Base-by-base conservation (phyloP, 2,113 vertebrate genomes). In the Antechinus stuartii region DNA sequence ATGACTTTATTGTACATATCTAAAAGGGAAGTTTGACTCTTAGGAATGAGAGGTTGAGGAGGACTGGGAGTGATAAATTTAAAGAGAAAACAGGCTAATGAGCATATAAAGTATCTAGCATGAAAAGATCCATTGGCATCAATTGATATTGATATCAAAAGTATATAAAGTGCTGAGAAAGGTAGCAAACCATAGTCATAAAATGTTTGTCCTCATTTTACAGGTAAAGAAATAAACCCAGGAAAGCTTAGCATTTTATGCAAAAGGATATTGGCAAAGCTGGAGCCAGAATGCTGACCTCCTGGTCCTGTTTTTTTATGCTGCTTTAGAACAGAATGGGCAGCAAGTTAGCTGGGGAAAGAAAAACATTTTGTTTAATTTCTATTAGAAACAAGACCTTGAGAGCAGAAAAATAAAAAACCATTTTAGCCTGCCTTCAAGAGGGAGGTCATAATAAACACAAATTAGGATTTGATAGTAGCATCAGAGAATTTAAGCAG, bases 21-120 rank as follows among this genome's bases (percentile, higher is more conserved):
- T 84, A n/a, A 61, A 56, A 95, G 95, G 92, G 53, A 92, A 50
- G 24, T 11, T 54, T 53, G 68, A 42, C 68, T 84, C 7, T 7
- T 84, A 42, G 19, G n/a, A 84, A 84, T 84, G 19, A 84, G n/a
- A 42, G 50, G 35, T 47, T 56, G 68, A 84, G 22, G 26, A 90
- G 56, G 92, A 91, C 92, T 89, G 89, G 76, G 68, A 76, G 46
- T 84, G 46, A 47, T 55, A 92, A 55, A 92, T 47, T 47, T 56
- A 90, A 95, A 30, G 54, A 49, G 7, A 90, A 90, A 68, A 76
- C 61, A 68, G 61, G 7, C 68, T 84, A 84, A 23, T 42, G n/a
- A 6, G 68, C 16, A 84, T 22, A 84, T 42, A 23, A 23, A 19
- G 16, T 84, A 42, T 19, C 42, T 84, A 42, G 35, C 35, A 84